Evolutionary conservation across 2,888 invertebrate species (phyloP).

Genomic region (Drosophila anceps): DNA sequence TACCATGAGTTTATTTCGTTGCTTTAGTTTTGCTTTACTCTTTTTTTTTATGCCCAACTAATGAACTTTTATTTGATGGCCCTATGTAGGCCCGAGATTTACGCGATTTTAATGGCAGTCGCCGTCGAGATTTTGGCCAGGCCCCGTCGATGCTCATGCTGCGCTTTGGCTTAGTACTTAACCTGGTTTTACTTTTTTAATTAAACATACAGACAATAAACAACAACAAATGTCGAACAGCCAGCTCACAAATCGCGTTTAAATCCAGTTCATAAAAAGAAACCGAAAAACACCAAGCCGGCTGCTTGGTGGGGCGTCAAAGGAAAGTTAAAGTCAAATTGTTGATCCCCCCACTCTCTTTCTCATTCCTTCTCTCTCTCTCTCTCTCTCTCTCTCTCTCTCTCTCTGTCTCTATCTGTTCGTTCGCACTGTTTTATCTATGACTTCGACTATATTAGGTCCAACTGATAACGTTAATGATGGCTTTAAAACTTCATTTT

Average conservation of each 20-base stretch:
- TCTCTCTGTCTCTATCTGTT: background rate
- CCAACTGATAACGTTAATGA: constrained; percentile 74
- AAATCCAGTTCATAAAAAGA: constrained; percentile 66
- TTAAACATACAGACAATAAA: constrained; percentile 51
- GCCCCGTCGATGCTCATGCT: constrained; percentile 55
- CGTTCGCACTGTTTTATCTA: constrained; percentile 27
- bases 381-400: background rate
- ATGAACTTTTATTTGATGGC: constrained; percentile 66
- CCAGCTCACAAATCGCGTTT: constrained; percentile 63
- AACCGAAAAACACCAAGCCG: constrained; percentile 37
- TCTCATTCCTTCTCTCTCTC: background rate
- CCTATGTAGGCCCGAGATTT: constrained; percentile 57
- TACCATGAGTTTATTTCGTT: background rate
- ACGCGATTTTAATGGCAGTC: constrained; percentile 63
- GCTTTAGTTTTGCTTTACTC: background rate
- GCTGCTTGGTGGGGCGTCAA: constrained; percentile 55
- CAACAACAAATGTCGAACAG: constrained; percentile 44
- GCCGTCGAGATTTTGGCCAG: constrained; percentile 51
- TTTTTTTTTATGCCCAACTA: constrained; percentile 51
- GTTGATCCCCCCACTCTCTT: constrained; percentile 33
- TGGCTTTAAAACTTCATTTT: constrained; percentile 63
- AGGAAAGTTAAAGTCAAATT: constrained; percentile 58
- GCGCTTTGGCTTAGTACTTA: constrained; percentile 73
- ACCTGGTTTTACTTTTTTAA: constrained; percentile 74
- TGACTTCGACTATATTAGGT: constrained; percentile 43